A percentile compares a stretch with the other conserved stretches of the same genome.
Conservation (phyloP, 2,797 vertebrate species). For the Melanotaenia nigrans region DNA sequence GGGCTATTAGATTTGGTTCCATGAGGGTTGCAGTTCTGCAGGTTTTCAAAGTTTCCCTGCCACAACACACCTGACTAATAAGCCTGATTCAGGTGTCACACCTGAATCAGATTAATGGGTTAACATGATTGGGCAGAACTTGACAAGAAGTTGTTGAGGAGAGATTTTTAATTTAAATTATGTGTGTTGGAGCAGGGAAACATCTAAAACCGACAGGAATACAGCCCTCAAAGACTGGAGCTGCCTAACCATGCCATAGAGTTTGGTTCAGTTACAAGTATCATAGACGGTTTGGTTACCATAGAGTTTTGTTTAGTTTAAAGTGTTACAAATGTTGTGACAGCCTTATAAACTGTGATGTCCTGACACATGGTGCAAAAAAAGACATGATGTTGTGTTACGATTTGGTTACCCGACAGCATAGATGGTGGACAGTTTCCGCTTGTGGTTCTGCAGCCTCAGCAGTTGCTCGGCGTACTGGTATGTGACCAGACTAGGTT, state of each 20-base stretch:
- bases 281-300: not conserved
- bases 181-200: no score
- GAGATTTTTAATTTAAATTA: not conserved
- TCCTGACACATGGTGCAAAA: no score
- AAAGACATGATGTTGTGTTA: not conserved
- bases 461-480: constrained; percentile 85
- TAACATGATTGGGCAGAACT: not conserved
- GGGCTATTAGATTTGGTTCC: no score
- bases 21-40: no score
- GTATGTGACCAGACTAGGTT: constrained; percentile 89
- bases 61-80: not conserved
- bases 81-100: no score
- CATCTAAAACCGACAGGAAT: no score
- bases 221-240: no score
- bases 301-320: not conserved
- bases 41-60: not conserved
- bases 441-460: constrained; percentile 72
- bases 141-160: not conserved
- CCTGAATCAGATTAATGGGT: not conserved
- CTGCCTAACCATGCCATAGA: not conserved
- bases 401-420: constrained; percentile 82
- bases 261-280: not conserved
- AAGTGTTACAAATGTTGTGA: not conserved
- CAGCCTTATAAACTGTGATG: no score
- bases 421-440: constrained; percentile 80